These are phyloP conservation scores for Daphoenositta chrysoptera DNA, from an alignment of 2,113 vertebrate genomes.

Conservation along the genomic window DNA sequence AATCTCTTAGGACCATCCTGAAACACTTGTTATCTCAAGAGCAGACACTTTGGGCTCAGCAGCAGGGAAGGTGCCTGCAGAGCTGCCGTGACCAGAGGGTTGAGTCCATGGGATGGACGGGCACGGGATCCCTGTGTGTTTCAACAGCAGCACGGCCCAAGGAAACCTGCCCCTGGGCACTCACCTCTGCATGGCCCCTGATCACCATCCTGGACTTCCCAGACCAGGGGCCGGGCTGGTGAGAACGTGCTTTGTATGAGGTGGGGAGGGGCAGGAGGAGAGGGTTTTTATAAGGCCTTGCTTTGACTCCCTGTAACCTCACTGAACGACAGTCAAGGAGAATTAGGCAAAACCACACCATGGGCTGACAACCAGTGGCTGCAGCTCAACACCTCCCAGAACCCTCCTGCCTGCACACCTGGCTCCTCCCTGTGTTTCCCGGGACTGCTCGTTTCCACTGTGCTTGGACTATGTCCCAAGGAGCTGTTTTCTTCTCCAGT, in stretches of 20 bases:
- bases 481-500: not conserved
- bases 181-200: fast-evolving
- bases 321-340: not conserved
- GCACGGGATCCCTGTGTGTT: fast-evolving
- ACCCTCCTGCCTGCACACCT: not conserved
- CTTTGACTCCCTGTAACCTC: not conserved
- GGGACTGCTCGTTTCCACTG: not conserved
- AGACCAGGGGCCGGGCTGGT: not conserved
- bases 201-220: not conserved
- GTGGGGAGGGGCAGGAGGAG: not conserved
- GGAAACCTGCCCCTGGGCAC: not conserved
- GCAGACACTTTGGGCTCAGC: not conserved
- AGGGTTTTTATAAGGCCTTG: not conserved
- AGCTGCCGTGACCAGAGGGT: fast-evolving
- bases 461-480: not conserved
- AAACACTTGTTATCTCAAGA: not conserved
- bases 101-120: fast-evolving
- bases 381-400: not conserved
- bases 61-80: not conserved
- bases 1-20: not conserved
- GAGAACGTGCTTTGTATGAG: not conserved
- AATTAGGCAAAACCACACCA: not conserved
- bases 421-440: fast-evolving
- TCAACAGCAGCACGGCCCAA: not conserved
- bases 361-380: not conserved